These are phyloP conservation scores for Ormyrus labotus DNA, from an alignment of 2,888 invertebrate genomes.

Conservation along the genomic window DNA sequence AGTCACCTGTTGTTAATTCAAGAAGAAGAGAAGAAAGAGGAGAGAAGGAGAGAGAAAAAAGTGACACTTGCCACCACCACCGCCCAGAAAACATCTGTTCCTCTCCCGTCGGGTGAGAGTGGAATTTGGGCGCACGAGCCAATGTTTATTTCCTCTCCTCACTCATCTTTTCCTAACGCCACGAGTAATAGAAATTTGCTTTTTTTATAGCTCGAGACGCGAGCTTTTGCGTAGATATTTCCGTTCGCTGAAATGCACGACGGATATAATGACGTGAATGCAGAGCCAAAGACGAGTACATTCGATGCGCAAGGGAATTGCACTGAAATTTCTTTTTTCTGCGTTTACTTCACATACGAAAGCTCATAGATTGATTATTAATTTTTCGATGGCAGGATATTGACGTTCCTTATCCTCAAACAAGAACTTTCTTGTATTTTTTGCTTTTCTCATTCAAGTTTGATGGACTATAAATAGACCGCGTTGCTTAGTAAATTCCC, in stretches of 20 bases:
- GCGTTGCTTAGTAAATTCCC: too few relatives aligned
- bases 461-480: too few relatives aligned
- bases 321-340: too few relatives aligned
- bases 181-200: background rate
- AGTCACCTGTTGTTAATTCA: slow-evolving; percentile 56
- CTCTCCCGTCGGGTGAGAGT: slow-evolving; percentile 1
- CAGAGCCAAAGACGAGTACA: too few relatives aligned
- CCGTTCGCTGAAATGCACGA: background rate
- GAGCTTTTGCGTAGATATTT: background rate
- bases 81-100: slow-evolving; percentile 14
- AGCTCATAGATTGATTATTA: too few relatives aligned
- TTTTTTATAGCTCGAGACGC: background rate
- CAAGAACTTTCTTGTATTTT: too few relatives aligned
- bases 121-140: slow-evolving; percentile 7
- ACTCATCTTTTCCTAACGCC: background rate
- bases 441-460: too few relatives aligned
- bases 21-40: background rate
- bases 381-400: too few relatives aligned
- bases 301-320: too few relatives aligned
- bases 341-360: too few relatives aligned
- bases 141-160: slow-evolving; percentile 34
- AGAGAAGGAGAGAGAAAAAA: background rate
- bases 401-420: too few relatives aligned
- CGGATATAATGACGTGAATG: background rate
- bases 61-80: slow-evolving; percentile 28